Evolutionary conservation across 2,113 vertebrate genomes (phyloP), one percentile per base, ranked within the genome.

Genomic region (Syngnathus floridae): DNA sequence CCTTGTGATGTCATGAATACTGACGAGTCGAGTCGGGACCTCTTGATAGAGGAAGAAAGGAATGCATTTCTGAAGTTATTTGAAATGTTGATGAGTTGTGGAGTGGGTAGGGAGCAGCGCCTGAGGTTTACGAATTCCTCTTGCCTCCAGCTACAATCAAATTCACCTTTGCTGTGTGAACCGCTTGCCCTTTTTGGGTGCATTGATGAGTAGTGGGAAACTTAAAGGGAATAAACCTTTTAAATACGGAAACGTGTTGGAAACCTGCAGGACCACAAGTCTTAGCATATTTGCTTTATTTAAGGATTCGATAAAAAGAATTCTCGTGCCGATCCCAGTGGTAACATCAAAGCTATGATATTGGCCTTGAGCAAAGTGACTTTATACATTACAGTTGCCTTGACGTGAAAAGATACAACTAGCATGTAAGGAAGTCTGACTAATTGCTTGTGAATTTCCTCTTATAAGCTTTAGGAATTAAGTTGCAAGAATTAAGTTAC

Each of bases 391-490:
- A 80, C 49, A 76, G 74, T 66, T 78, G 66, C 67, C 7, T 69
- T 69, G 37, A 65, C 62, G 66, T 71, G 67, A 54, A 69, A 43
- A 49, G 57, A 68, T 62, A 38, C 77, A 66, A 58, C 43, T 31
- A 62, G 38, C 74, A 31, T 72, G 62, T 67, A 70, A 72, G 62
- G 77, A 74, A 75, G 67, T 51, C 45, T 37, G 43, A 43, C 40
- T 81, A 84, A 82, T 82, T 86, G 76, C 84, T 80, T 64, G 76
- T 75, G 71, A 76, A 79, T 73, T 71, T 65, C 64, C 64, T 59
- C 61, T 69, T 63, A 62, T 77, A 83, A 77, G 66, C 62, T 64
- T 35, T 52, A 38, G 56, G 72, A 77, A 82, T 82, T 71, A 75
- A 75, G 82, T 85, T 49, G 52, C 69, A 72, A 69, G 78, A 79